Percentiles rank a stretch among this genome's conserved stretches.
phyloP scores from a whole-genome alignment of 2,888 invertebrate species.

The Ferdinandea cuprea region DNA sequence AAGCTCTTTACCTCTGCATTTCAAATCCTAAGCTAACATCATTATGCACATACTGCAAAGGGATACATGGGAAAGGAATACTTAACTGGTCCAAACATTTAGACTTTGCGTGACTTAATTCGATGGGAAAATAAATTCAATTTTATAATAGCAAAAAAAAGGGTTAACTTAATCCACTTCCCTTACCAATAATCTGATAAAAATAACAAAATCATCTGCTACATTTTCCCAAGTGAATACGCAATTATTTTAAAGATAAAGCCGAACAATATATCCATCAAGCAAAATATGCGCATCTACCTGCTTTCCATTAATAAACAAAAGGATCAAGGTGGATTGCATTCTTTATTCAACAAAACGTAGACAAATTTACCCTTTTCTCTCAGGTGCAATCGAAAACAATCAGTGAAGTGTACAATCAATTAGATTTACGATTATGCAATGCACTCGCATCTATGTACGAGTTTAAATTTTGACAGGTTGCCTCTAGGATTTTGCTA shows the following conservation, averaged over 20 bases:
- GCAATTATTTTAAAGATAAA: constrained; percentile 26
- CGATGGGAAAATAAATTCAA: constrained; percentile 26
- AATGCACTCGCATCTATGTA: too few relatives aligned
- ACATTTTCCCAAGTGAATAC: constrained; percentile 42
- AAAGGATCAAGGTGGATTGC: constrained; percentile 34
- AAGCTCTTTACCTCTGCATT: too few relatives aligned
- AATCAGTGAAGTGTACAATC: constrained; percentile 26
- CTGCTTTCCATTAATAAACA: constrained; percentile 27
- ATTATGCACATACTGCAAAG: too few relatives aligned
- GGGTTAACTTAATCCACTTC: constrained; percentile 23
- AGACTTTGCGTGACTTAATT: neutral
- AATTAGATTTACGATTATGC: constrained; percentile 15
- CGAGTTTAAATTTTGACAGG: too few relatives aligned
- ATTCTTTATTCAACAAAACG: constrained; percentile 7
- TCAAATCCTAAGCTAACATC: too few relatives aligned
- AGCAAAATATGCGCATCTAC: constrained; percentile 26
- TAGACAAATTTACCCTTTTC: constrained; percentile 24
- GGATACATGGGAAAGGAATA: too few relatives aligned
- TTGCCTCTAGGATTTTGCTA: too few relatives aligned
- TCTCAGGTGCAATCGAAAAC: constrained; percentile 18
- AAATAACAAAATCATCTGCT: constrained; percentile 47
- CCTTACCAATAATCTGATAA: constrained; percentile 24
- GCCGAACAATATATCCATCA: neutral
- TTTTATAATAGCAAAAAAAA: neutral
- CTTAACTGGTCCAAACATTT: too few relatives aligned